A percentile compares a stretch with the other conserved stretches of the same genome.
Conservation (phyloP, 2,113 vertebrate species). For the Pedionomus torquatus region DNA sequence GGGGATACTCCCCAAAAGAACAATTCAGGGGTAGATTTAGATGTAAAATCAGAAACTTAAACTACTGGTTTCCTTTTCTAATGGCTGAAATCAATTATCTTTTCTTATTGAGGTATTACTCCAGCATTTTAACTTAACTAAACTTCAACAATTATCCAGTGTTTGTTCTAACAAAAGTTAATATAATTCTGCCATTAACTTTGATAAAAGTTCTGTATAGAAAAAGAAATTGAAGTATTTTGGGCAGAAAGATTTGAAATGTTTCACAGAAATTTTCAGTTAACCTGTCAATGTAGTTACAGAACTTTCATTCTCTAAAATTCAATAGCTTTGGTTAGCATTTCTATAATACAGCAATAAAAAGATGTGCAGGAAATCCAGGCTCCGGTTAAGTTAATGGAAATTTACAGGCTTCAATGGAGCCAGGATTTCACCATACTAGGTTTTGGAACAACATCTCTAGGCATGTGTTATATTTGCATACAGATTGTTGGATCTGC, state of each 20-base stretch:
- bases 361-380: not conserved
- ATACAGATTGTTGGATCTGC: not conserved
- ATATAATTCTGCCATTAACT: not conserved
- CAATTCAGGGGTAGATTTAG: not conserved
- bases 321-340: not conserved
- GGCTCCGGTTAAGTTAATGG: not conserved
- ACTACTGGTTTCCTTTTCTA: not conserved
- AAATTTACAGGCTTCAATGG: slow-evolving; percentile 16
- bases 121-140: not conserved
- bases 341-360: not conserved
- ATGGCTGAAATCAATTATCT: not conserved
- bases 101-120: not conserved
- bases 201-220: not conserved
- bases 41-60: not conserved
- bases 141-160: not conserved
- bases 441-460: not conserved
- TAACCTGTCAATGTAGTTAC: not conserved
- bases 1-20: not conserved
- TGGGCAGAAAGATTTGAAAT: not conserved
- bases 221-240: not conserved
- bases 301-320: not conserved
- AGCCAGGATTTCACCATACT: not conserved
- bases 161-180: not conserved
- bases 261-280: not conserved
- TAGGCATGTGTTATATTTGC: slow-evolving; percentile 27